Percentiles rank a stretch among this genome's conserved stretches.
These are phyloP conservation scores for Leptopilina myrica DNA, from an alignment of 2,888 invertebrate genomes.

Conservation along the genomic window DNA sequence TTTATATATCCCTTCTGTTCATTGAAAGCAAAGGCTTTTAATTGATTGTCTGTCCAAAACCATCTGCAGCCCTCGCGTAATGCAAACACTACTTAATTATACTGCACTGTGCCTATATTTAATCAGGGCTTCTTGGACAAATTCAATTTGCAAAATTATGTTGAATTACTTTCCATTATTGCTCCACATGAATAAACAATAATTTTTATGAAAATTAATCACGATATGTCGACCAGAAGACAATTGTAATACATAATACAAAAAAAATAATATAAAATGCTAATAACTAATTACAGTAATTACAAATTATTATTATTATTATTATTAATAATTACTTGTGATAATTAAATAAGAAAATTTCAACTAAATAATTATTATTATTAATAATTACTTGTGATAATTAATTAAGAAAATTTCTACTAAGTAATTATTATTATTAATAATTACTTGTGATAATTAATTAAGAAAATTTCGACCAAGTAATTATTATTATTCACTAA, in stretches of 20 bases:
- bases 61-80: slow-evolving; percentile 39
- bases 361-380: too few relatives aligned
- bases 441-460: too few relatives aligned
- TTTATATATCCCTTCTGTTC: slow-evolving; percentile 25
- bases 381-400: too few relatives aligned
- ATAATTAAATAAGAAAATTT: too few relatives aligned
- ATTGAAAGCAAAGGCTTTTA: slow-evolving; percentile 40
- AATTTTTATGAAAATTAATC: slow-evolving; percentile 22
- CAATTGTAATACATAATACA: background rate
- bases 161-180: slow-evolving; percentile 22
- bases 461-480: too few relatives aligned
- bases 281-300: too few relatives aligned
- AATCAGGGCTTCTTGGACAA: slow-evolving; percentile 33
- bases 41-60: slow-evolving; percentile 39
- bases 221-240: background rate
- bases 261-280: too few relatives aligned
- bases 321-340: too few relatives aligned
- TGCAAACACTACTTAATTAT: slow-evolving; percentile 36
- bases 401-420: too few relatives aligned
- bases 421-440: too few relatives aligned
- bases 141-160: slow-evolving; percentile 36
- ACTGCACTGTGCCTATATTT: slow-evolving; percentile 37
- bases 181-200: slow-evolving; percentile 12
- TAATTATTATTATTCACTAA: too few relatives aligned
- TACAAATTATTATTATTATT: too few relatives aligned